Percentiles rank a stretch among this genome's conserved stretches.
These are phyloP conservation scores for Microctonus aethiopoides DNA, from an alignment of 2,888 invertebrate species.

Conservation along the genomic window DNA sequence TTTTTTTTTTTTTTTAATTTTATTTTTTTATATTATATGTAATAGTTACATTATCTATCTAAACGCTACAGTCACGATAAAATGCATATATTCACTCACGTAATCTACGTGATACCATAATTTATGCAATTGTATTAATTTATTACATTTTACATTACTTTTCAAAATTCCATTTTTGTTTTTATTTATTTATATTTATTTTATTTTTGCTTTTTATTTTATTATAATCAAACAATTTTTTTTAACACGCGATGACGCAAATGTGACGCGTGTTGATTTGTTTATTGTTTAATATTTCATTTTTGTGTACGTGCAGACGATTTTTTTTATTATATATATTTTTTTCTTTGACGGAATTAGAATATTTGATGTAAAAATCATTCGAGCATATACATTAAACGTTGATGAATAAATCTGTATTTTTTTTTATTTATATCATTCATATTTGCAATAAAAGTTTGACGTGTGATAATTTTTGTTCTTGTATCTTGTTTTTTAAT, in stretches of 20 bases:
- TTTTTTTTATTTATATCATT: not conserved
- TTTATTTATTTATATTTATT: constrained; percentile 20
- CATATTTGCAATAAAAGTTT: not conserved
- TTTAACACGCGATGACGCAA: constrained; percentile 12
- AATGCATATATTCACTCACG: constrained; percentile 48
- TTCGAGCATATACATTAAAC: not conserved
- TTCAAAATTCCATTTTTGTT: constrained; percentile 16
- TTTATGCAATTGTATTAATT: constrained; percentile 27
- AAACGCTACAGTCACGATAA: constrained; percentile 53
- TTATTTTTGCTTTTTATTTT: constrained; percentile 1
- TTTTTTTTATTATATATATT: not conserved
- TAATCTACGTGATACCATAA: constrained; percentile 36
- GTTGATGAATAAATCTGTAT: not conserved
- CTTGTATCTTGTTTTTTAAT: not conserved
- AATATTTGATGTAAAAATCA: constrained; percentile 5
- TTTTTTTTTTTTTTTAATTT: constrained; percentile 18
- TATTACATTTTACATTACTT: constrained; percentile 28
- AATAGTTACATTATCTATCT: constrained; percentile 56
- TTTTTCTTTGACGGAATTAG: not conserved
- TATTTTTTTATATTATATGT: constrained; percentile 31
- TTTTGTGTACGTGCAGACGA: not conserved
- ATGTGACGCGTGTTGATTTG: constrained; percentile 35
- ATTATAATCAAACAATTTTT: not conserved
- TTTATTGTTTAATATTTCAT: constrained; percentile 6
- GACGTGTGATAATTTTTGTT: not conserved